Percentiles rank a stretch among this genome's conserved stretches.
Conservation (phyloP, 2,888 invertebrate genomes). For the Ormyrus thymus region DNA sequence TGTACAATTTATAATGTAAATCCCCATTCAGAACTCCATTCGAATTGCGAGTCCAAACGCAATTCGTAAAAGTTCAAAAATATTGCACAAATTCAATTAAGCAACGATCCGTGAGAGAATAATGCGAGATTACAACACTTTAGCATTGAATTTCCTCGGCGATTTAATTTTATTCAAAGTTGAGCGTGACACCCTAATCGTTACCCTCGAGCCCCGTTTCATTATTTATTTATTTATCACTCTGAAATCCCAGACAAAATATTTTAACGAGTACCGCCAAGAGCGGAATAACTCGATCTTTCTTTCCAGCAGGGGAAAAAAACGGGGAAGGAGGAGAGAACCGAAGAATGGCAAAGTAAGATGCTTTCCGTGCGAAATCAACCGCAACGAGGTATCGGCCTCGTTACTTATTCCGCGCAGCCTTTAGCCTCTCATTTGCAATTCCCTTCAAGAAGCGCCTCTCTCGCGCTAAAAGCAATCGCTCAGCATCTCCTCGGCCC, state of each 20-base stretch:
- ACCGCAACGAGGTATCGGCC: conserved; percentile 24
- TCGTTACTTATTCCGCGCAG: conserved; percentile 53
- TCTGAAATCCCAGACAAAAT: conserved; percentile 28
- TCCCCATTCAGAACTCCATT: too few relatives aligned
- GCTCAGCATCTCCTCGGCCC: conserved; percentile 5
- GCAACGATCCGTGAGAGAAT: too few relatives aligned
- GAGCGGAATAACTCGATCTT: conserved; percentile 9
- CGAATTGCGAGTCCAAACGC: too few relatives aligned
- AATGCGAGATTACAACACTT: too few relatives aligned
- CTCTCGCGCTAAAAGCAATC: conserved; percentile 38
- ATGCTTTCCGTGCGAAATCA: conserved; percentile 51
- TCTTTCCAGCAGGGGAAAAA: conserved; percentile 2
- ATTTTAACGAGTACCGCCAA: conserved; percentile 39
- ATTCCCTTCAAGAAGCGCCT: conserved; percentile 29
- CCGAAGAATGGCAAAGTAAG: conserved; percentile 36
- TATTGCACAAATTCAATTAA: too few relatives aligned
- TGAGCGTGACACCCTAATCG: too few relatives aligned
- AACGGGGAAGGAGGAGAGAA: conserved; percentile 3
- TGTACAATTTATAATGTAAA: too few relatives aligned
- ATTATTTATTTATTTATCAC: conserved; percentile 5
- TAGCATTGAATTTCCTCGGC: too few relatives aligned
- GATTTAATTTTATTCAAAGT: not conserved
- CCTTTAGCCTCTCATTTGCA: conserved; percentile 49
- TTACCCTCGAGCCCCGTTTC: not conserved
- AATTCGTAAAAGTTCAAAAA: too few relatives aligned